Percentiles rank a stretch among this genome's conserved stretches.
These are phyloP conservation scores for Vollenhovia emeryi DNA, from an alignment of 1,140 invertebrate genomes.

Conservation along the genomic window DNA sequence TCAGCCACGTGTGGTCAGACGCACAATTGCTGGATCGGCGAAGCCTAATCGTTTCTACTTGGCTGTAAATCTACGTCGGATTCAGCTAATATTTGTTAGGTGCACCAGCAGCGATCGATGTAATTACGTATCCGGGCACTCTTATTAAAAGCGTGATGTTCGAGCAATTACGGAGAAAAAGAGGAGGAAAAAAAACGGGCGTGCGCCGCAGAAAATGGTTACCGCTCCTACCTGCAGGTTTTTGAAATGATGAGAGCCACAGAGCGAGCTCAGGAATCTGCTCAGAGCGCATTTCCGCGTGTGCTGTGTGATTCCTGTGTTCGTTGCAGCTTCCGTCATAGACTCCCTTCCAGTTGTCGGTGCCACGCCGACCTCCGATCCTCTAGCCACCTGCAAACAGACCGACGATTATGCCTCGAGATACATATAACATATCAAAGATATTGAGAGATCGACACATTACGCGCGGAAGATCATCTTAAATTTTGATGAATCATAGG, in stretches of 20 bases:
- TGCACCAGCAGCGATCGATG: not conserved
- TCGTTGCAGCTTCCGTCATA: slow-evolving; percentile 57
- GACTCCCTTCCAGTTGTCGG: slow-evolving; percentile 71
- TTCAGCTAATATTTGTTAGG: slow-evolving; percentile 24
- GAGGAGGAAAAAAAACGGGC: not conserved
- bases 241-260: slow-evolving; percentile 89
- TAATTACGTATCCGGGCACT: slow-evolving; percentile 11
- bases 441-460: not conserved
- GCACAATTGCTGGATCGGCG: too few species aligned
- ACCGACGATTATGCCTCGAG: not conserved
- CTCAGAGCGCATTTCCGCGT: slow-evolving; percentile 78
- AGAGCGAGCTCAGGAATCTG: slow-evolving; percentile 82
- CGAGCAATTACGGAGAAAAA: slow-evolving; percentile 21
- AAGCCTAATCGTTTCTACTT: not conserved
- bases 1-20: not conserved
- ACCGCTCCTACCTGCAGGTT: slow-evolving; percentile 87
- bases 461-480: not conserved
- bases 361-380: slow-evolving; percentile 75
- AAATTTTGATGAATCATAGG: not conserved
- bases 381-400: slow-evolving; percentile 76
- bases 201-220: not conserved
- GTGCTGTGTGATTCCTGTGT: slow-evolving; percentile 66
- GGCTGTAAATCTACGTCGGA: not conserved
- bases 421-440: not conserved
- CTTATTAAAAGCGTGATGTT: not conserved